Conservation (phyloP, 2,888 invertebrate species). For the Eupithecia dodoneata region DNA sequence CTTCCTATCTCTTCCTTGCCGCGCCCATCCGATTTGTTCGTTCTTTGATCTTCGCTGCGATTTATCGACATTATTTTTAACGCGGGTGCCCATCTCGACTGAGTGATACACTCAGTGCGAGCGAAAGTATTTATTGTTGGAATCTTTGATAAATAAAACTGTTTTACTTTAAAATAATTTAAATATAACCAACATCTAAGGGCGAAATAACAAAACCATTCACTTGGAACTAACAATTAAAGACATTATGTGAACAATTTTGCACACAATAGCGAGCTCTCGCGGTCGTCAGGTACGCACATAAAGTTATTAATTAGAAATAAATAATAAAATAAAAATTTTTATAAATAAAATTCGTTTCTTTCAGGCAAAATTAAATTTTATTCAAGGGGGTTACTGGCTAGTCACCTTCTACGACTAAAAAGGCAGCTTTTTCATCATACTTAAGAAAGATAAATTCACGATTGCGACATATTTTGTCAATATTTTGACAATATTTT, state of each 20-base stretch:
- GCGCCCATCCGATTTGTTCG: conserved; percentile 78
- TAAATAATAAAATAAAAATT: no score
- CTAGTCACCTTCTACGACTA: no score
- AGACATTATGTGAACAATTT: no score
- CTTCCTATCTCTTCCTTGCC: conserved; percentile 47
- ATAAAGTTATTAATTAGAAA: no score
- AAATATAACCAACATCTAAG: no score
- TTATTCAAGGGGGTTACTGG: not conserved
- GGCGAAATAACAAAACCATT: no score
- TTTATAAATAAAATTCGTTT: no score
- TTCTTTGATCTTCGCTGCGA: conserved; percentile 81
- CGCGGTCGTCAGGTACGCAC: no score
- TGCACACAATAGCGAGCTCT: no score
- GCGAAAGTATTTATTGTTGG: conserved; percentile 46
- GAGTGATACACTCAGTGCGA: conserved; percentile 69
- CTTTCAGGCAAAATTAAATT: no score
- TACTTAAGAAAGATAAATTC: not conserved
- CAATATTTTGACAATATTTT: not conserved
- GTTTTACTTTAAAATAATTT: no score
- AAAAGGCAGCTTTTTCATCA: not conserved
- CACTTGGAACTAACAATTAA: no score
- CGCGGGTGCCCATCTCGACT: conserved; percentile 78
- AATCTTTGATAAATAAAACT: not conserved
- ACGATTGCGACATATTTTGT: not conserved
- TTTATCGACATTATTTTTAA: conserved; percentile 84